phyloP scores from a whole-genome alignment of 2,888 invertebrate species.

The Cyaniris semiargus region DNA sequence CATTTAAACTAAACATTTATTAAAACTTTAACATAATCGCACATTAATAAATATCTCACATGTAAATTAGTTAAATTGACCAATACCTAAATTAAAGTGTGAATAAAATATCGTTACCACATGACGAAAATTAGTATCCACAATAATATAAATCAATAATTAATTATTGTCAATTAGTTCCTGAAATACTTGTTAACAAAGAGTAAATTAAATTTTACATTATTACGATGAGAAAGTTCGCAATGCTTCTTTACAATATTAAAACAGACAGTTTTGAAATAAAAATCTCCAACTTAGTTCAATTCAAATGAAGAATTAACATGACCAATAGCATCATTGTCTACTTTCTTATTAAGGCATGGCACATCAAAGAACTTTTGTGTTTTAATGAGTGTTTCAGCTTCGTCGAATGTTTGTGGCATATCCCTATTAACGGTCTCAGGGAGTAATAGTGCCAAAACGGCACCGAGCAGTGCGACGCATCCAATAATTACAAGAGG shows the following conservation, averaged over 20 bases:
- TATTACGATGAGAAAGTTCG: not conserved
- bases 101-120: not conserved
- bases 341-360: conserved; percentile 45
- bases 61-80: not conserved
- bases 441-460: conserved; percentile 54
- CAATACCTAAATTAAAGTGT: not conserved
- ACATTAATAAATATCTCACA: not conserved
- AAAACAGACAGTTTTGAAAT: not conserved
- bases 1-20: not conserved
- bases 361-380: conserved; percentile 57
- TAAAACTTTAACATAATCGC: not conserved
- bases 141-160: not conserved
- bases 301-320: conserved; percentile 44
- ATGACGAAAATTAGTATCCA: not conserved
- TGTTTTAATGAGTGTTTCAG: conserved; percentile 54
- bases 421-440: conserved; percentile 63
- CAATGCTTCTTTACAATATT: not conserved
- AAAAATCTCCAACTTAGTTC: conserved; percentile 31
- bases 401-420: conserved; percentile 66
- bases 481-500: conserved; percentile 55
- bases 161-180: not conserved
- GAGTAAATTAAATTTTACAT: not conserved
- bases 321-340: conserved; percentile 35
- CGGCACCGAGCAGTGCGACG: conserved; percentile 48
- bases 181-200: not conserved